Evolutionary conservation across 2,888 invertebrate species (phyloP).

Genomic region (Drosophila recens): DNA sequence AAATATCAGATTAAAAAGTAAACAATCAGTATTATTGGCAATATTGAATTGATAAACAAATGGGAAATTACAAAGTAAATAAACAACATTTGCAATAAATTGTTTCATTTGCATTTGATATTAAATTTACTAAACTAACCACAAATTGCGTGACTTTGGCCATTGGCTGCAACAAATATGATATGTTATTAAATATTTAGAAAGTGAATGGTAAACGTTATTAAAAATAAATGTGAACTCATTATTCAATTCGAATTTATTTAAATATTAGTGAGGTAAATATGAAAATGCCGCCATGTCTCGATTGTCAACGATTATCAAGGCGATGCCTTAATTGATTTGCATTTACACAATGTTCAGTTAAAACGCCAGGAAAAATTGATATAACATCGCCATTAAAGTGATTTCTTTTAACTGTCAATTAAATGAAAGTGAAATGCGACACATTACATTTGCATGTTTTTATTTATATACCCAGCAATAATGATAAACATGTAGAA

Average conservation of each 20-base stretch:
- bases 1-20: background rate
- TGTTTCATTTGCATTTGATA: conserved; percentile 8
- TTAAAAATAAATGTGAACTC: conserved; percentile 11
- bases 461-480: background rate
- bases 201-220: conserved; percentile 11
- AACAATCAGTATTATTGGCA: background rate
- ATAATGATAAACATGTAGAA: background rate
- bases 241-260: background rate
- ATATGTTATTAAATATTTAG: conserved; percentile 33
- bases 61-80: conserved; percentile 8
- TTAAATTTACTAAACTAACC: conserved; percentile 31
- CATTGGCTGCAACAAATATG: conserved; percentile 23
- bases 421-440: conserved; percentile 74
- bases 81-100: background rate
- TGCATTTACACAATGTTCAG: conserved; percentile 29
- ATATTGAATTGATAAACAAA: conserved; percentile 20
- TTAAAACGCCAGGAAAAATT: conserved; percentile 41
- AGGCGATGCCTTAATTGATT: conserved; percentile 31
- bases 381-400: conserved; percentile 46
- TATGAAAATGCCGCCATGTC: background rate
- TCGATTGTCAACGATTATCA: conserved; percentile 5
- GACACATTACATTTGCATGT: conserved; percentile 13
- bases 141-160: conserved; percentile 36
- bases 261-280: conserved; percentile 9
- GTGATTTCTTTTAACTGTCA: conserved; percentile 62